A percentile compares a stretch with the other conserved stretches of the same genome.
These are phyloP conservation scores for Steinernema hermaphroditum DNA, from an alignment of 2,888 invertebrate genomes.

Conservation along the genomic window DNA sequence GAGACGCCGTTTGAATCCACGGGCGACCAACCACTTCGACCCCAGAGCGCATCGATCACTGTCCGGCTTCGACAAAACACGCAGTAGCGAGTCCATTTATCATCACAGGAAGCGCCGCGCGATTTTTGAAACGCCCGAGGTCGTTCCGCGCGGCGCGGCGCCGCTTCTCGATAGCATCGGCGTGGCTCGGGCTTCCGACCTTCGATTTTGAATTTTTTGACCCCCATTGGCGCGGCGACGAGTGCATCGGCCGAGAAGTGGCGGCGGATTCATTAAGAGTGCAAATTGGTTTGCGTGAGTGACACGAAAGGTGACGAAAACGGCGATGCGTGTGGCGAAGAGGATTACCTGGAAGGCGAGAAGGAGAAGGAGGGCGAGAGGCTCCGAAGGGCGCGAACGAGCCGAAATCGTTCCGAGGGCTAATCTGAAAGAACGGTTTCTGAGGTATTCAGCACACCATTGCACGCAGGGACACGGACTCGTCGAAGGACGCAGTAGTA, in stretches of 20 bases:
- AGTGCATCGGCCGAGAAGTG: constrained; percentile 9
- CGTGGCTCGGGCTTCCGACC: constrained; percentile 20
- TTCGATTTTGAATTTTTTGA: constrained; percentile 17
- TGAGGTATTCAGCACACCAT: no score
- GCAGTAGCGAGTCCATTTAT: constrained; percentile 11
- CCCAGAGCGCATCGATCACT: background rate
- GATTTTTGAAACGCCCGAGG: constrained; percentile 24
- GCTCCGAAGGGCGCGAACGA: no score
- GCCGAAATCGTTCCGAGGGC: no score
- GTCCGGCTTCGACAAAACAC: constrained; percentile 10
- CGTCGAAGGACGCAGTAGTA: no score
- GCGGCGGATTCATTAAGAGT: constrained; percentile 23
- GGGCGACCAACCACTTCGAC: constrained; percentile 9
- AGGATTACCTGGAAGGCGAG: no score
- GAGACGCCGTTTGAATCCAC: no score
- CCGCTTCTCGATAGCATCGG: constrained; percentile 21
- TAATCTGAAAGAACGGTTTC: no score
- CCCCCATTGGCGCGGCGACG: background rate
- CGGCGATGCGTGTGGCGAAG: no score
- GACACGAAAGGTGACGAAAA: constrained; percentile 21
- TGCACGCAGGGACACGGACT: no score
- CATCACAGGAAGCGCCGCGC: constrained; percentile 6
- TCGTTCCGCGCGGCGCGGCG: constrained; percentile 12
- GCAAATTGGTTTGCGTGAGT: constrained; percentile 23
- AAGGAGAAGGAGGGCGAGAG: no score